Evolutionary conservation across 2,113 vertebrate species (phyloP).

Genomic region (Pseudolaguvia tuberculata): DNA sequence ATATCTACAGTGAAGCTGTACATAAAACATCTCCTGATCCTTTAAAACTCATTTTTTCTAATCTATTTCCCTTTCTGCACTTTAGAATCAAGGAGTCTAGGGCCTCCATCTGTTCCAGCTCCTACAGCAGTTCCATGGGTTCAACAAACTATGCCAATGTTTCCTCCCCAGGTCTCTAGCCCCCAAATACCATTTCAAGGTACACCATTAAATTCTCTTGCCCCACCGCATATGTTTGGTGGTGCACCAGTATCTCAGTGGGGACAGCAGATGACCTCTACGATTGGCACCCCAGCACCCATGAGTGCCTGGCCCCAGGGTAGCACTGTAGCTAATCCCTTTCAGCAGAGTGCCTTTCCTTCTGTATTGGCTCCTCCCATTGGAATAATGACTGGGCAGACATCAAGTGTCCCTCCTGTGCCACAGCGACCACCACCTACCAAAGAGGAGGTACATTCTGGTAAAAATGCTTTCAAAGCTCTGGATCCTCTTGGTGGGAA

Average conservation of each 20-base stretch:
- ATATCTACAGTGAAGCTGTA: too few species aligned
- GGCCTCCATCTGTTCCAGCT: constrained; percentile 55
- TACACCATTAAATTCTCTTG: constrained; percentile 58
- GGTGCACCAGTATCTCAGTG: constrained; percentile 66
- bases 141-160: constrained; percentile 58
- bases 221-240: constrained; percentile 66
- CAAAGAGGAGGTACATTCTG: constrained; percentile 69
- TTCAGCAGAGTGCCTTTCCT: constrained; percentile 71
- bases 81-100: constrained; percentile 72
- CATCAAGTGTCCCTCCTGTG: constrained; percentile 62
- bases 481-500: constrained; percentile 89
- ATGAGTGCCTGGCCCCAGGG: constrained; percentile 69
- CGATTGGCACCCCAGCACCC: constrained; percentile 57
- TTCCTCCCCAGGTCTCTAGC: constrained; percentile 58
- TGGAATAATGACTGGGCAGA: constrained; percentile 52
- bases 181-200: constrained; percentile 59
- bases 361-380: constrained; percentile 46
- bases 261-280: constrained; percentile 66
- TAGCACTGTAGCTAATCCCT: constrained; percentile 68
- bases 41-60: not conserved
- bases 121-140: constrained; percentile 68
- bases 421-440: constrained; percentile 74
- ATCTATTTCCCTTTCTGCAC: not conserved
- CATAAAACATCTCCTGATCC: not conserved
- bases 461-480: constrained; percentile 82